phyloP scores from a whole-genome alignment of 2,888 invertebrate genomes.

The Luperina testacea region DNA sequence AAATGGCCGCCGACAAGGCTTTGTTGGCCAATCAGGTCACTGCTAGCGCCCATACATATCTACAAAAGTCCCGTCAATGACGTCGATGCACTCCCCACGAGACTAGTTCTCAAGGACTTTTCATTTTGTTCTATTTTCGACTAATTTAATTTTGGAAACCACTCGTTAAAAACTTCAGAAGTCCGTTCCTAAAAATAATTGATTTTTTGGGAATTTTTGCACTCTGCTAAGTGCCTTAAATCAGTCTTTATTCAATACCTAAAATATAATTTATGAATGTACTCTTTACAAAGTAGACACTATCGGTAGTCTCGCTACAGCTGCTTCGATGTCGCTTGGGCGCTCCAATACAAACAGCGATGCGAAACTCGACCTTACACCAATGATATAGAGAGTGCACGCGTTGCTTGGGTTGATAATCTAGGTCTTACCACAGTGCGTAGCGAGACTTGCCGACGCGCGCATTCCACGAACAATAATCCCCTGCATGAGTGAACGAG shows the following conservation, averaged over 20 bases:
- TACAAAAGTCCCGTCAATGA: constrained; percentile 85
- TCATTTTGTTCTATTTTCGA: constrained; percentile 83
- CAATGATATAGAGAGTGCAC: constrained; percentile 54
- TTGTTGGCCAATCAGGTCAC: constrained; percentile 86
- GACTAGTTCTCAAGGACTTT: constrained; percentile 90
- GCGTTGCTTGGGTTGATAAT: constrained; percentile 63
- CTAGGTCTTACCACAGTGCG: constrained; percentile 74
- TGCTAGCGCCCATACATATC: constrained; percentile 82
- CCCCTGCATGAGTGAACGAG: constrained; percentile 84
- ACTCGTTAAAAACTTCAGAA: constrained; percentile 42
- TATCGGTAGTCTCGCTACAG: constrained; percentile 85
- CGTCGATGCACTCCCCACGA: constrained; percentile 88
- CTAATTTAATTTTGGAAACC: constrained; percentile 74
- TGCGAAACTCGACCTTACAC: constrained; percentile 75
- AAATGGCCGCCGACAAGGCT: constrained; percentile 92
- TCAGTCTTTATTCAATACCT: constrained; percentile 64
- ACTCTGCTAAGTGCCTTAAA: neutral
- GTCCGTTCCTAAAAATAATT: constrained; percentile 14
- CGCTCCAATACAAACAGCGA: constrained; percentile 43
- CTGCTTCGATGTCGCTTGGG: constrained; percentile 67
- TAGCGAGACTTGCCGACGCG: constrained; percentile 89
- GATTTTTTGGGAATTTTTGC: constrained; percentile 32
- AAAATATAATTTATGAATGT: constrained; percentile 86
- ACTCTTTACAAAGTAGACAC: constrained; percentile 88
- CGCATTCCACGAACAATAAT: constrained; percentile 89